Conservation (phyloP, 2,888 invertebrate species). For the Drosophila subsilvestris region DNA sequence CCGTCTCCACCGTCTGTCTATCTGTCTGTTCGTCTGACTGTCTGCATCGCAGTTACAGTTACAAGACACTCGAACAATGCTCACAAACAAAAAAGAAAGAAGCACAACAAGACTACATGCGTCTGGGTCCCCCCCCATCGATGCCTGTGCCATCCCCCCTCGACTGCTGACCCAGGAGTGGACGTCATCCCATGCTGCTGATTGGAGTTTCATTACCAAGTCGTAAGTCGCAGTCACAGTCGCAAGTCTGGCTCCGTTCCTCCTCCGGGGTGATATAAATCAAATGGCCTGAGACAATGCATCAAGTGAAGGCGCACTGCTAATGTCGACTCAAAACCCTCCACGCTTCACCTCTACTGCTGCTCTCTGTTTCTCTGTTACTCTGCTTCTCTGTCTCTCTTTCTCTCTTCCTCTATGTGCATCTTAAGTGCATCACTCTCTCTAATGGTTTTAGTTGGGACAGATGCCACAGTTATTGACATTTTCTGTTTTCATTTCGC, state of each 20-base stretch:
- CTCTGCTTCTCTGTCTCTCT: constrained; percentile 9
- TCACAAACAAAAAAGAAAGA: constrained; percentile 24
- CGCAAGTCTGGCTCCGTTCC: constrained; percentile 52
- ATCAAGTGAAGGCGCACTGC: constrained; percentile 67
- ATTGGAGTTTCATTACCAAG: constrained; percentile 73
- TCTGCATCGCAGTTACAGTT: constrained; percentile 47
- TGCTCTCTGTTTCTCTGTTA: constrained; percentile 18
- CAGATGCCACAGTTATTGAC: constrained; percentile 79
- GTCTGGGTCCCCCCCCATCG: constrained; percentile 21
- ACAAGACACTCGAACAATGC: constrained; percentile 50
- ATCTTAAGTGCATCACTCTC: constrained; percentile 58
- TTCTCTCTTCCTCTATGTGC: background rate
- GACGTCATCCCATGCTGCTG: constrained; percentile 44
- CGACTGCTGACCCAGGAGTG: constrained; percentile 32
- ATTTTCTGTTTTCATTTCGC: constrained; percentile 58
- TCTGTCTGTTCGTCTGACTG: constrained; percentile 18
- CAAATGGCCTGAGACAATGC: constrained; percentile 73
- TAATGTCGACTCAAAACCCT: background rate
- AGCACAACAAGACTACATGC: constrained; percentile 24
- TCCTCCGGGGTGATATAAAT: constrained; percentile 64
- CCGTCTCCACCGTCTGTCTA: constrained; percentile 31
- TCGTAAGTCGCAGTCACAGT: constrained; percentile 2
- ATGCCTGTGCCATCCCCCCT: background rate
- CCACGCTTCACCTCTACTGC: no score
- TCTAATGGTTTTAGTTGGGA: constrained; percentile 61